A percentile compares a stretch with the other conserved stretches of the same genome.
phyloP scores from a whole-genome alignment of 1,140 invertebrate species.

The Bombus terrestris region DNA sequence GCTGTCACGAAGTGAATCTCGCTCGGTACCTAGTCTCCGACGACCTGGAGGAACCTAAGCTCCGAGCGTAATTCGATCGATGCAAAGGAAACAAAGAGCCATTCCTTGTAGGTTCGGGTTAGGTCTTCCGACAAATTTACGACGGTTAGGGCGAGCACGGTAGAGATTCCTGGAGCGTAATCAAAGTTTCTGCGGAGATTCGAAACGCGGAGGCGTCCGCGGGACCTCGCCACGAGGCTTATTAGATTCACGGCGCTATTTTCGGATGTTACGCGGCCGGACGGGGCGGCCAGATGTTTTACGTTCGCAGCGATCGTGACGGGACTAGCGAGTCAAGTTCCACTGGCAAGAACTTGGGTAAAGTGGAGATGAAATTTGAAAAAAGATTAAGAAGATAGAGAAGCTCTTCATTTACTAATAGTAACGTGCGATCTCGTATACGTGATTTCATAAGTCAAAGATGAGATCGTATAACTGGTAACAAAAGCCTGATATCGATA shows the following conservation, averaged over 20 bases:
- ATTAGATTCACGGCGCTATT: constrained; percentile 45
- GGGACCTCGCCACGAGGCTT: constrained; percentile 1
- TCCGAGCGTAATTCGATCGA: background rate
- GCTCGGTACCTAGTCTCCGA: background rate
- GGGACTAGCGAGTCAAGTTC: background rate
- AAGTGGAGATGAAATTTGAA: too few species aligned
- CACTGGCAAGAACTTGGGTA: background rate
- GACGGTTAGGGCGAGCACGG: background rate
- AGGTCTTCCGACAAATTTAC: background rate
- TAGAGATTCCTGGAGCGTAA: constrained; percentile 2
- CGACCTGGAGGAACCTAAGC: too few species aligned
- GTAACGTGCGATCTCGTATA: background rate
- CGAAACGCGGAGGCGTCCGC: constrained; percentile 17
- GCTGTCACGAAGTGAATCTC: too few species aligned
- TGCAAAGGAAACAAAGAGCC: background rate
- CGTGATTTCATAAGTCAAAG: too few species aligned
- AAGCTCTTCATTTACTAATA: background rate
- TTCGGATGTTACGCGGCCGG: constrained; percentile 33
- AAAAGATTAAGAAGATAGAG: background rate
- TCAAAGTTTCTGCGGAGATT: constrained; percentile 17
- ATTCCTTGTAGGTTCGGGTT: too few species aligned
- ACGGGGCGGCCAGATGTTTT: constrained; percentile 45
- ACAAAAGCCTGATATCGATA: too few species aligned
- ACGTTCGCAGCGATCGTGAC: constrained; percentile 32
- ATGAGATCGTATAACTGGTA: too few species aligned